A percentile compares a stretch with the other conserved stretches of the same genome.
These are phyloP conservation scores for Saguinus midas DNA, from an alignment of 2,113 vertebrate species.

Conservation along the genomic window DNA sequence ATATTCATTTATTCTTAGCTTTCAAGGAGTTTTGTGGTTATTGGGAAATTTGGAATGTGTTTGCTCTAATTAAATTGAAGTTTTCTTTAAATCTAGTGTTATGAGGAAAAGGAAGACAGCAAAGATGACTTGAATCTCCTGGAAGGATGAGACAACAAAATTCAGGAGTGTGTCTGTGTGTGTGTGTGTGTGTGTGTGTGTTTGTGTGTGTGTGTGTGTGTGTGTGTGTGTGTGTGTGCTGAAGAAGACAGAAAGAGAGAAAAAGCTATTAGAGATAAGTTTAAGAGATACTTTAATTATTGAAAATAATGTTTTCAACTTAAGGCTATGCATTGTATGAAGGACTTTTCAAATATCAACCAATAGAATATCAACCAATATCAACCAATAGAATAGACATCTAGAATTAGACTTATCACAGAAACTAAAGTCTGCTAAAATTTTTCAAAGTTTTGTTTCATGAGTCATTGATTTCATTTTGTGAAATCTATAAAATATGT, in stretches of 20 bases:
- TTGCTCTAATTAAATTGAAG: neutral
- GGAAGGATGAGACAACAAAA: neutral
- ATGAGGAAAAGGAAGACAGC: neutral
- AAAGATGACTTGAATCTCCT: neutral
- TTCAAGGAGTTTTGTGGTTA: neutral
- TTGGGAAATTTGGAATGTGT: neutral
- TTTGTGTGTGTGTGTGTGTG: accelerated
- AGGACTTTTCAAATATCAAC: neutral
- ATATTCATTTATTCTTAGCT: neutral
- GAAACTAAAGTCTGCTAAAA: neutral
- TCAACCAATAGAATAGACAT: neutral
- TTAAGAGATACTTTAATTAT: neutral
- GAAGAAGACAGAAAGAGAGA: neutral
- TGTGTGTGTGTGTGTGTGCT: accelerated
- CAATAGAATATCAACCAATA: neutral
- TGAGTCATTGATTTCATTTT: neutral
- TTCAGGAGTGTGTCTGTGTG: neutral
- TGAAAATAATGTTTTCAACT: neutral
- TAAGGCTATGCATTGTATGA: neutral
- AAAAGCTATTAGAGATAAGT: neutral
- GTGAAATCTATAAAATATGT: neutral
- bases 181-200: accelerated
- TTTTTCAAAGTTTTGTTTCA: neutral
- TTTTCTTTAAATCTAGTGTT: neutral
- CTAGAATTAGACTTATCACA: neutral